Base-by-base conservation (phyloP, 2,888 invertebrate species). In the Oscheius sp. region DNA sequence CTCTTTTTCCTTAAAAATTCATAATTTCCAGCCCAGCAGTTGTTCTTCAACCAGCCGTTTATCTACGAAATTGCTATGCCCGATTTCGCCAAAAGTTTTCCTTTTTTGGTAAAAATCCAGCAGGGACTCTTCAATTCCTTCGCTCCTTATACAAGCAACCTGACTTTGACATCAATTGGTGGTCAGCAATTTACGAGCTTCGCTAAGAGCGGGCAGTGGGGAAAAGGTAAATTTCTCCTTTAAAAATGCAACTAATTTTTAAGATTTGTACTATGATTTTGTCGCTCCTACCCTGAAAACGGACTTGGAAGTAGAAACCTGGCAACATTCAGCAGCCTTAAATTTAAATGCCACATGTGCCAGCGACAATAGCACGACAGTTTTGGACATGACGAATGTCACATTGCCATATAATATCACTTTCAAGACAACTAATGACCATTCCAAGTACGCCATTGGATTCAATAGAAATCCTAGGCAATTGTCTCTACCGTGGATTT, bases 391-490 rank as follows among this genome's bases (percentile, higher is more conserved):
- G 35, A 69, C 73, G 18, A 64, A 76, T 75, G 76, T 82, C 29
- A 61, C 69, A 41, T 72, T 83, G 12, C 80, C 79, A 3, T 72
- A 71, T 53, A 75, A 69, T n/a, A 25, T 83, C 74, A 53, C 69
- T 23, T 84, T 86, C 68, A 74, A 79, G n/a, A 83, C 73, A 59
- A 91, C 91, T 75, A 90, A 91, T 74, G 95, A 95, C 89, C 95
- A 95, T 89, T 94, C 95, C 0, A 95, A 95, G 89, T 95, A 94
- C 94, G 93, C 93, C 2, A 92, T 94, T 7, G 89, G 90, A 9
- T 90, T 66, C 63, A 73, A 69, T n/a, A 72, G 63, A 21, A 35
- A 74, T 23, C 25, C 45, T 63, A 29, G 45, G 18, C 41, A 58
- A 16, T 27, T 16, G 13, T 41, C 76, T 1, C 76, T 91, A 76